A percentile compares a stretch with the other conserved stretches of the same genome.
Conservation (phyloP, 1,140 invertebrate genomes). For the Cheumatopsyche charites region DNA sequence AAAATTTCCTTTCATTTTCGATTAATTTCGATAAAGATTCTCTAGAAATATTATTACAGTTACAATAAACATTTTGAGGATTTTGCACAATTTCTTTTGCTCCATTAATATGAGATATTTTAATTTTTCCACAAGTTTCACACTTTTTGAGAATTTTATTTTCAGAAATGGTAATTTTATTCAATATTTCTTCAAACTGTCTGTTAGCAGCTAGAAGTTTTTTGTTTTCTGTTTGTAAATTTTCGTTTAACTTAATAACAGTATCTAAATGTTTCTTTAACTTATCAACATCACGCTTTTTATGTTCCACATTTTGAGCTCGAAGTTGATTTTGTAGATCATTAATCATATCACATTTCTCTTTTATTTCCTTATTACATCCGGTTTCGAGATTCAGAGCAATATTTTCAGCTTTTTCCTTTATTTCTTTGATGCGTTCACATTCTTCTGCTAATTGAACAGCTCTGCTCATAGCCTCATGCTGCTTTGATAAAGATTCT, state of each 20-base stretch:
- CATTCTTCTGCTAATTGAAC: constrained; percentile 72
- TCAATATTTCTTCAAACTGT: constrained; percentile 52
- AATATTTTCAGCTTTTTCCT: constrained; percentile 70
- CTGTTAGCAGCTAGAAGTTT: constrained; percentile 55
- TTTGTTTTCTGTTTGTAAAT: constrained; percentile 55
- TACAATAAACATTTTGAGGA: constrained; percentile 6
- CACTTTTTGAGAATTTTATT: not conserved
- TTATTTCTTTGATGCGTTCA: constrained; percentile 68
- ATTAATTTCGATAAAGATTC: constrained; percentile 55
- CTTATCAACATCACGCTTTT: constrained; percentile 47
- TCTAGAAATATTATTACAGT: constrained; percentile 49
- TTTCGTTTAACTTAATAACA: constrained; percentile 53
- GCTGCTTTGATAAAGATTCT: constrained; percentile 70
- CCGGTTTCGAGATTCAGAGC: constrained; percentile 72
- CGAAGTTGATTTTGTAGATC: constrained; percentile 30
- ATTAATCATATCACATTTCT: constrained; percentile 48
- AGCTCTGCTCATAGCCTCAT: constrained; percentile 74
- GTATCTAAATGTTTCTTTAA: constrained; percentile 51
- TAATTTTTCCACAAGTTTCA: constrained; percentile 5
- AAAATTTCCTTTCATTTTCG: constrained; percentile 57
- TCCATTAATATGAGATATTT: not conserved
- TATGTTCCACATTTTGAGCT: not conserved
- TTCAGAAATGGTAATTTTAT: not conserved
- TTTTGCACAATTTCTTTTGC: not conserved
- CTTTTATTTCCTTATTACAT: constrained; percentile 61